These are phyloP conservation scores for Rhinella marina DNA, from an alignment of 2,797 vertebrate genomes.

Conservation along the genomic window DNA sequence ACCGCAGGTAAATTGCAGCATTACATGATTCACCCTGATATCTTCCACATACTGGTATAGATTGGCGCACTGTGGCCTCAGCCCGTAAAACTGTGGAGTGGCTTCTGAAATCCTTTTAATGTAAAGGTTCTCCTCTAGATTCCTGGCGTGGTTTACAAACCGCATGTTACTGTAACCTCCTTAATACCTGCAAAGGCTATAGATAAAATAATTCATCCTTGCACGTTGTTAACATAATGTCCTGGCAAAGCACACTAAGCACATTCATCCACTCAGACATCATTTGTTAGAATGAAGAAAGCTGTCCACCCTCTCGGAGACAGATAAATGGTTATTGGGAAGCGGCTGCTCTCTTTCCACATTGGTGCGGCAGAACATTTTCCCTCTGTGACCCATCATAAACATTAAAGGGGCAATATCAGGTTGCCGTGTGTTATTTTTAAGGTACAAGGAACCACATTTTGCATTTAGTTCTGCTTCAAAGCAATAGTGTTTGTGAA, in stretches of 20 bases:
- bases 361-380: neutral
- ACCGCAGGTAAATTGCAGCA: neutral
- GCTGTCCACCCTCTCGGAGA: conserved; percentile 38
- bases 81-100: no score
- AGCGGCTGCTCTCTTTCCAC: conserved; percentile 4
- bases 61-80: neutral
- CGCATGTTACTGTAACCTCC: conserved; percentile 60
- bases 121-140: conserved; percentile 21
- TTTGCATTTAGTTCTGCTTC: no score
- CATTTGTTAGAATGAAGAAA: conserved; percentile 48
- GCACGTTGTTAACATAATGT: conserved; percentile 50
- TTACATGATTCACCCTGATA: neutral
- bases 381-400: neutral
- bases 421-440: neutral
- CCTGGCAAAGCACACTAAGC: conserved; percentile 44
- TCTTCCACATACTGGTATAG: neutral
- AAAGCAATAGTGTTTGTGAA: no score
- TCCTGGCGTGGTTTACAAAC: conserved; percentile 48
- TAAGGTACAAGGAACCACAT: neutral
- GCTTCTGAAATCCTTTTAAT: neutral
- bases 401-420: neutral
- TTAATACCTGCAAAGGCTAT: conserved; percentile 53
- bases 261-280: conserved; percentile 56
- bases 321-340: conserved; percentile 35
- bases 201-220: conserved; percentile 56